Conservation (phyloP, 2,888 invertebrate genomes). For the Acrobasis consociella region DNA sequence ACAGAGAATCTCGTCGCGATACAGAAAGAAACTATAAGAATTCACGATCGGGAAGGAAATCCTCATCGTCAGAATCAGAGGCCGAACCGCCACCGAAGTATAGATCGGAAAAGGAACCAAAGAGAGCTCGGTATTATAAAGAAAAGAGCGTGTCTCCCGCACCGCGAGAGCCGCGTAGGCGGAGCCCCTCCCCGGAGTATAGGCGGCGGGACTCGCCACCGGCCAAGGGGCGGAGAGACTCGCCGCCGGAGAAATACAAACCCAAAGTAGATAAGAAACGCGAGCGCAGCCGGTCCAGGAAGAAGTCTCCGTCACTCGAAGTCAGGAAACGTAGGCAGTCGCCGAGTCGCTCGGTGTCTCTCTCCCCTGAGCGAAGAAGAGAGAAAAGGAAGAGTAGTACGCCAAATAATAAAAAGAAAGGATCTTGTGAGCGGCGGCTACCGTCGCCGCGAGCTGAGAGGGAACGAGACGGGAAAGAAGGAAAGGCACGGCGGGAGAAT, state of each 20-base stretch:
- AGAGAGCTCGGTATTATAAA: constrained; percentile 51
- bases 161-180: constrained; percentile 28
- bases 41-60: constrained; percentile 44
- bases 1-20: constrained; percentile 51
- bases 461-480: constrained; percentile 41
- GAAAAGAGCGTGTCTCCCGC: constrained; percentile 42
- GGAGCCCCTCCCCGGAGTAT: constrained; percentile 29
- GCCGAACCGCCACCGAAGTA: constrained; percentile 49
- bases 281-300: constrained; percentile 45
- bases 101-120: constrained; percentile 43
- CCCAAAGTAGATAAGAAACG: constrained; percentile 50
- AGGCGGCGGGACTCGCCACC: constrained; percentile 21
- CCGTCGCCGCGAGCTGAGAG: constrained; percentile 37
- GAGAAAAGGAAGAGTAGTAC: constrained; percentile 51
- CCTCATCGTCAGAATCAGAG: constrained; percentile 61
- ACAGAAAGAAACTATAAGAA: constrained; percentile 54
- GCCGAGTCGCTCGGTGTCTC: constrained; percentile 56
- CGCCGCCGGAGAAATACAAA: constrained; percentile 52
- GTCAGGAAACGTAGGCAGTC: constrained; percentile 36
- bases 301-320: constrained; percentile 51
- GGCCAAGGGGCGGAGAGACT: constrained; percentile 49
- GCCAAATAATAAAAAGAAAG: constrained; percentile 51
- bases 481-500: constrained; percentile 43
- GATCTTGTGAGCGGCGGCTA: constrained; percentile 44
- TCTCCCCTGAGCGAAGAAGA: constrained; percentile 48